Conservation (phyloP, 2,797 vertebrate genomes). For the Pseudotriccus pelzelni region DNA sequence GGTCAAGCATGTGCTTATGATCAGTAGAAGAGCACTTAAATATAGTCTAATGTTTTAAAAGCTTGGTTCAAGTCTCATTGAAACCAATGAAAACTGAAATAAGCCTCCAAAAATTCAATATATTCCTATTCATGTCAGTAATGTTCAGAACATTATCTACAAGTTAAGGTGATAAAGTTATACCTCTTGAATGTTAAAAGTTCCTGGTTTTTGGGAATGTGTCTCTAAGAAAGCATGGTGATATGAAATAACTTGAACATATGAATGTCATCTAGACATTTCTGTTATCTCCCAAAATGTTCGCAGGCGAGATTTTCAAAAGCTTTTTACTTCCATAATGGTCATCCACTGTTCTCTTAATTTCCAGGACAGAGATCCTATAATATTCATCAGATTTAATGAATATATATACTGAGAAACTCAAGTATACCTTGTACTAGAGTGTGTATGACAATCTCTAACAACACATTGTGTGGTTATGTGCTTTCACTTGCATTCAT, state of each 20-base stretch:
- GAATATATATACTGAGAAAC: not conserved
- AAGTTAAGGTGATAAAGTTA: not conserved
- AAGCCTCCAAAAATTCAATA: not conserved
- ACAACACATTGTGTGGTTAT: not conserved
- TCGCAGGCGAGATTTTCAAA: not conserved
- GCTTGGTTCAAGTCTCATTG: not conserved
- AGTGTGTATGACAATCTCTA: not conserved
- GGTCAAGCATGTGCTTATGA: not conserved
- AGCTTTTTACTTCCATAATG: not conserved
- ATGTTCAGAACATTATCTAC: not conserved
- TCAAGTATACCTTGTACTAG: not conserved
- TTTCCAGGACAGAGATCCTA: not conserved
- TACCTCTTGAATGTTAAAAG: not conserved
- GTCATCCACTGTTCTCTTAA: not conserved
- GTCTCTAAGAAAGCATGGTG: not conserved
- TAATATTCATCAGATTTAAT: not conserved
- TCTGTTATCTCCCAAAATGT: not conserved
- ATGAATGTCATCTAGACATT: not conserved
- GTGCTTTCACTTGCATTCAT: not conserved
- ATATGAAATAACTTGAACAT: not conserved
- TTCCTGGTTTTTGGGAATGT: not conserved
- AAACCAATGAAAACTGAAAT: not conserved
- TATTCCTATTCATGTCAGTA: not conserved
- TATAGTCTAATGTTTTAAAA: not conserved
- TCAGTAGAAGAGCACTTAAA: not conserved